These are phyloP conservation scores for Tanaodytes sp. DNA, from an alignment of 2,888 invertebrate species.

Conservation along the genomic window DNA sequence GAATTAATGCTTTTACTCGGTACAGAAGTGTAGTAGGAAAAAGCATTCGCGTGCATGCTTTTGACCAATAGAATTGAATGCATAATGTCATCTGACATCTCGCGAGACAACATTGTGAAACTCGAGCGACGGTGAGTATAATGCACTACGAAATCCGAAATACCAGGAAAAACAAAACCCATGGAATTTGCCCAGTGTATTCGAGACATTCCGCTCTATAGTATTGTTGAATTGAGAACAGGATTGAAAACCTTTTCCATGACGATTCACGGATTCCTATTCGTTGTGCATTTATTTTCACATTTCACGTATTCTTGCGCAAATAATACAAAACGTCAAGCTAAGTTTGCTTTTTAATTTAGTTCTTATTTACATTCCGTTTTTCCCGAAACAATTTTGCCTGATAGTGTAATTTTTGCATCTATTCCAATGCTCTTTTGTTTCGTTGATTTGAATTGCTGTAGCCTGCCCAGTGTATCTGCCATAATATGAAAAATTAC, in stretches of 20 bases:
- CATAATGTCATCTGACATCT: conserved; percentile 7
- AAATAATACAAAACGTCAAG: conserved; percentile 30
- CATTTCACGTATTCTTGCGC: conserved; percentile 36
- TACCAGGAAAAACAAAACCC: conserved; percentile 43
- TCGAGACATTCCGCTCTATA: conserved; percentile 40
- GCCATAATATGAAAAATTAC: too few species aligned
- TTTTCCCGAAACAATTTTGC: conserved; percentile 14
- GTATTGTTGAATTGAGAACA: conserved; percentile 44
- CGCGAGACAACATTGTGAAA: conserved; percentile 15
- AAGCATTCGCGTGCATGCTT: too few species aligned
- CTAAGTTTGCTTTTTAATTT: conserved; percentile 5
- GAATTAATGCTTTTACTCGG: too few species aligned
- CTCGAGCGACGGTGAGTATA: conserved; percentile 27
- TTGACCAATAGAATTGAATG: not conserved
- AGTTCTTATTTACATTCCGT: not conserved
- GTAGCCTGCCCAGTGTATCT: too few species aligned
- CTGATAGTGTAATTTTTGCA: conserved; percentile 27
- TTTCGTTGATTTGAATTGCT: too few species aligned
- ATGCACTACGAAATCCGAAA: conserved; percentile 27
- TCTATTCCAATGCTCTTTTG: conserved; percentile 22
- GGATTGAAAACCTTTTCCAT: conserved; percentile 48
- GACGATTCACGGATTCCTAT: conserved; percentile 43
- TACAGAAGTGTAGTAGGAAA: too few species aligned
- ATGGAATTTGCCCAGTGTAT: conserved; percentile 41
- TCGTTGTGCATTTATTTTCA: conserved; percentile 40